Evolutionary conservation across 2,888 invertebrate species (phyloP), one percentile per base, ranked within the genome.

Genomic region (Rhorus exstirpatorius): DNA sequence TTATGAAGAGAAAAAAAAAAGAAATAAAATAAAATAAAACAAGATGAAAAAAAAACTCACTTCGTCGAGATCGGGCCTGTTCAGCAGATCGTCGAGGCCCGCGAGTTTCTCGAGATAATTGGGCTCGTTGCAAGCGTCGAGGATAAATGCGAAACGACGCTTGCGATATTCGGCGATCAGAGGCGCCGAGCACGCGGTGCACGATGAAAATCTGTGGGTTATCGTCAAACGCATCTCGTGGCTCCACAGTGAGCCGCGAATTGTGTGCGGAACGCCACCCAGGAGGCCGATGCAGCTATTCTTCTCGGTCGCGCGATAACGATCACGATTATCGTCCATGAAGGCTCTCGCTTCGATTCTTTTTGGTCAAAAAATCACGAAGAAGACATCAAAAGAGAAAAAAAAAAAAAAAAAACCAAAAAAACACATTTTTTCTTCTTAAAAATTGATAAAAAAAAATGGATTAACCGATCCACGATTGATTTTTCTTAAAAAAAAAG

Each of bases 251-350:
- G 97, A 98, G 0, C 99, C 99, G 44, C 99, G 94, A 85, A 99
- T 97, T 3, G 98, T 97, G 92, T 99, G 99, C 0, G 99, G 99
- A 31, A 99, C 94, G 0, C 97, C 94, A 0, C 99, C 99, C 0
- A 99, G 93, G 0, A 96, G 93, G 0, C 96, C 95, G 87, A 95
- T 94, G 17, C 92, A 91, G 49, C 89, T 88, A 7, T 93, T 89
- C 6, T 92, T 91, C 17, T 86, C 84, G 1, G 93, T 93, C 0
- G 90, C 87, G 17, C 90, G 90, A 35, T 90, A 91, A 12, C 92
- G 90, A 46, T 90, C 92, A 51, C 94, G 90, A 84, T 94, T 94
- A 87, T 94, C 96, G 44, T 94, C 87, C 88, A 92, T 90, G 24
- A 91, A 85, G 3, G 93, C 92, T 19, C 84, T 86, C 0, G 92